Conservation (phyloP, 2,888 invertebrate species). For the Ophion obscuratus region DNA sequence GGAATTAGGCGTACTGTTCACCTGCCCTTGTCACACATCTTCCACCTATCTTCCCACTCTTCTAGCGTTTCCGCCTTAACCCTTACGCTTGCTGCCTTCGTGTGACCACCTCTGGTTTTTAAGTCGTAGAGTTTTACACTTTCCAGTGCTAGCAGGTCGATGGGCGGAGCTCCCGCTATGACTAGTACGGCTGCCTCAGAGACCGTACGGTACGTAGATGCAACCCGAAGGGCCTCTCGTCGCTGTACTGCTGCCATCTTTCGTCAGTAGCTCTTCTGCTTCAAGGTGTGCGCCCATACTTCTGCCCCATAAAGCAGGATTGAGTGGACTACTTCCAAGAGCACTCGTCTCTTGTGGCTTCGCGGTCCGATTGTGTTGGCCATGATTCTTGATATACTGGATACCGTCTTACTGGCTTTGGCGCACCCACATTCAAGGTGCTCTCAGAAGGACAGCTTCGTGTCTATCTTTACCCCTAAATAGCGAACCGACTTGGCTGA, state of each 20-base stretch:
- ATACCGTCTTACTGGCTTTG: constrained; percentile 23
- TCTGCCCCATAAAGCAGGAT: background rate
- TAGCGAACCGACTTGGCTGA: background rate
- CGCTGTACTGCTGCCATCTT: constrained; percentile 64
- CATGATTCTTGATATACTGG: background rate
- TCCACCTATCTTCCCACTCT: constrained; percentile 12
- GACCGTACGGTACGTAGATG: constrained; percentile 68
- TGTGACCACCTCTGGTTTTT: background rate
- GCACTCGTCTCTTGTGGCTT: background rate
- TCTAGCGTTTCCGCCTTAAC: background rate
- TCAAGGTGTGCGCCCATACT: constrained; percentile 12
- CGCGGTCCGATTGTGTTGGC: constrained; percentile 1
- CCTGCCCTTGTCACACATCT: constrained; percentile 3
- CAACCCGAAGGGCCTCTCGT: constrained; percentile 59
- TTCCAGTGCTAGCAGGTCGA: constrained; percentile 66
- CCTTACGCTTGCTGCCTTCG: too few species aligned
- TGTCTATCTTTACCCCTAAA: background rate
- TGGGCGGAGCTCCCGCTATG: constrained; percentile 65
- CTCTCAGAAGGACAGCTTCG: constrained; percentile 30
- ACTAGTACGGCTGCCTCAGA: constrained; percentile 67
- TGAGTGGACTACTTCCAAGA: background rate
- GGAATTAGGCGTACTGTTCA: constrained; percentile 4
- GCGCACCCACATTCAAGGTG: constrained; percentile 9
- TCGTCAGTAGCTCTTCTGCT: constrained; percentile 57
- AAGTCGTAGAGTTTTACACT: constrained; percentile 8